Conservation (phyloP, 2,113 vertebrate genomes). For the Vidua chalybeata region DNA sequence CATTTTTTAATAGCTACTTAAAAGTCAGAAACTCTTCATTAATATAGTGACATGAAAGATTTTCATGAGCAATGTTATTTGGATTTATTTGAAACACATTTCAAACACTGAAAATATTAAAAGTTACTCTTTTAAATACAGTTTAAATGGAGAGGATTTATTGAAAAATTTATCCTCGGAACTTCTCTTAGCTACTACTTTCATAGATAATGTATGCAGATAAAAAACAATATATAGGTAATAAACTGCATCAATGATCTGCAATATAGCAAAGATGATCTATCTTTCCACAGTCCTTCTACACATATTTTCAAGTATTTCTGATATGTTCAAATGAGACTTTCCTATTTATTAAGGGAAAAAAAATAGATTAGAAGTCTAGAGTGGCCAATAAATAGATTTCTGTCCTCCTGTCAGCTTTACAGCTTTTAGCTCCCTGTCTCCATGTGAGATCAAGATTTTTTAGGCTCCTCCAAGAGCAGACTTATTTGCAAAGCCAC, state of each 20-base stretch:
- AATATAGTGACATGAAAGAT: not conserved
- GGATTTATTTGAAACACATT: not conserved
- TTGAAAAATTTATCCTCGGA: not conserved
- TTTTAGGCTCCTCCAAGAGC: not conserved
- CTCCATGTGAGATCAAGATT: not conserved
- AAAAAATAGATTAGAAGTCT: not conserved
- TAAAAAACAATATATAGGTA: not conserved
- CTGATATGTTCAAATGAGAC: not conserved
- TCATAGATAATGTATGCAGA: not conserved
- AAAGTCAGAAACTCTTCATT: constrained; percentile 15
- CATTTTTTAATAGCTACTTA: not conserved
- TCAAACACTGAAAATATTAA: not conserved
- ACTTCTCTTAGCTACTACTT: not conserved
- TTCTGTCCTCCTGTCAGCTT: not conserved
- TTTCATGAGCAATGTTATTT: not conserved
- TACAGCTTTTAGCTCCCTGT: not conserved
- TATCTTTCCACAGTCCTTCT: not conserved
- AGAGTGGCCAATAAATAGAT: not conserved
- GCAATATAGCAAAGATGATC: not conserved
- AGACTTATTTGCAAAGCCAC: not conserved
- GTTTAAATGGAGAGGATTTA: not conserved
- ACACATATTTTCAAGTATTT: not conserved
- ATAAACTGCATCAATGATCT: not conserved
- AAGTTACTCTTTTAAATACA: not conserved
- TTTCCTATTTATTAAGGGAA: not conserved